A percentile compares a stretch with the other conserved stretches of the same genome.
Evolutionary conservation across 2,113 vertebrate genomes (phyloP).

Genomic region (Ceyx cyanopectus): DNA sequence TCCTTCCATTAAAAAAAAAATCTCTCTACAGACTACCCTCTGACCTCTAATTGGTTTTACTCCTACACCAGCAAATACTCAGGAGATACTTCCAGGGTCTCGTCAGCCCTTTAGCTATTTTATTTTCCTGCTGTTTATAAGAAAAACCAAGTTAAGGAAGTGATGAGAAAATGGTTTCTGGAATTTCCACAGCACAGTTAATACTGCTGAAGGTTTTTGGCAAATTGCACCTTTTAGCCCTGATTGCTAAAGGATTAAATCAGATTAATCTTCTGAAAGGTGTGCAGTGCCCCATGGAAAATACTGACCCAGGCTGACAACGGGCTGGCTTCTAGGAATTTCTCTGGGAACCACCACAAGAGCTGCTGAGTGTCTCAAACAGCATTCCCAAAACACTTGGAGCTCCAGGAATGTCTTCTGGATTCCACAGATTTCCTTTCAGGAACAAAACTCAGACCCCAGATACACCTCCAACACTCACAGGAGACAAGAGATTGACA

Average conservation of each 20-base stretch:
- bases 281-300: not conserved
- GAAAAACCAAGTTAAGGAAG: not conserved
- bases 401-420: not conserved
- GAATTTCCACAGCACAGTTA: not conserved
- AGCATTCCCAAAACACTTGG: not conserved
- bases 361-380: not conserved
- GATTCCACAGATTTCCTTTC: slow-evolving; percentile 8
- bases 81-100: not conserved
- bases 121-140: not conserved
- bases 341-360: not conserved
- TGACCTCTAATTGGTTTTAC: not conserved
- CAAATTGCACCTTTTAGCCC: not conserved
- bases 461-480: not conserved
- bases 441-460: not conserved
- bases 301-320: not conserved
- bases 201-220: not conserved
- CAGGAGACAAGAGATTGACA: not conserved
- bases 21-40: not conserved
- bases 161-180: not conserved
- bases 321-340: not conserved
- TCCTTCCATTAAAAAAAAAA: not conserved
- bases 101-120: not conserved
- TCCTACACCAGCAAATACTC: not conserved
- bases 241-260: not conserved
- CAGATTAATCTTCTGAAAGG: not conserved